Conservation (phyloP, 2,797 vertebrate genomes). For the Clarias pachynema region DNA sequence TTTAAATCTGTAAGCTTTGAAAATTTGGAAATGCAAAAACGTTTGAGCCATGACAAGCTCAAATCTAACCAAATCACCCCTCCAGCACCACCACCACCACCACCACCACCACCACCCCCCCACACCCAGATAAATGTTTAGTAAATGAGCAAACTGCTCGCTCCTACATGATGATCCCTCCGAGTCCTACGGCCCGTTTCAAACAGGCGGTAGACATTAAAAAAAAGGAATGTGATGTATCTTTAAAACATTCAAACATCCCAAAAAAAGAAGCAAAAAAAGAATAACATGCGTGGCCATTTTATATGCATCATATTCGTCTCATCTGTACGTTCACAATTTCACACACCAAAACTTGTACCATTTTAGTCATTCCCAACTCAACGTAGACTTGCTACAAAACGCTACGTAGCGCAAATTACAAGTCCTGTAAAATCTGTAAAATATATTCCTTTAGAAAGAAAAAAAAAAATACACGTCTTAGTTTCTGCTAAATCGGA, state of each 20-base stretch:
- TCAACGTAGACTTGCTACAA: conserved; percentile 7
- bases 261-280: neutral
- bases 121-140: conserved; percentile 33
- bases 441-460: neutral
- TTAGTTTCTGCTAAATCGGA: conserved; percentile 70
- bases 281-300: neutral
- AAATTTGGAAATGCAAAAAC: neutral
- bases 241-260: neutral
- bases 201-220: conserved; percentile 18
- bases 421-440: neutral
- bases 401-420: conserved; percentile 14
- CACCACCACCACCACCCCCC: neutral
- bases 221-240: neutral
- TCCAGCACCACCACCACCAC: no score
- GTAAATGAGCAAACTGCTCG: conserved; percentile 27
- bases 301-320: neutral
- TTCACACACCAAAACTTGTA: conserved; percentile 13
- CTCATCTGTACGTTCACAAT: neutral
- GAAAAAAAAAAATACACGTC: conserved; percentile 24
- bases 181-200: conserved; percentile 31
- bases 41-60: neutral
- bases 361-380: conserved; percentile 1
- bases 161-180: conserved; percentile 16
- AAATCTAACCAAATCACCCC: neutral
- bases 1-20: neutral